Evolutionary conservation across 2,888 invertebrate species (phyloP), one percentile per base, ranked within the genome.

Genomic region (Ischnus inquisitorius): DNA sequence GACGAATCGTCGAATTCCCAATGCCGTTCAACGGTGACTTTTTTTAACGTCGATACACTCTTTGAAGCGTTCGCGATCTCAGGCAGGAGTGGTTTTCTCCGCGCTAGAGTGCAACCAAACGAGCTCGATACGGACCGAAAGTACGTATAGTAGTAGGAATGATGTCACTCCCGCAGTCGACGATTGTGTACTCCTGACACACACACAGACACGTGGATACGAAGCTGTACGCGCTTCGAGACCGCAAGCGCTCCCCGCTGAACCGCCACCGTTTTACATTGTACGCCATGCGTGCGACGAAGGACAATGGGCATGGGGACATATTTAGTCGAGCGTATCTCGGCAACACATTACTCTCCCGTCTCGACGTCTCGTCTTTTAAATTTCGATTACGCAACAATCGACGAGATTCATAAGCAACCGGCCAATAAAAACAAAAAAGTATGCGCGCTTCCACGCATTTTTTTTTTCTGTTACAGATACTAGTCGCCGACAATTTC

Each of bases 241-340:
- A 75, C 62, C 51, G 60, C 75, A 39, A 57, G 71, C 65, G 41
- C 28, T 60, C 60, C 46, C 16, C 79, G 43, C 62, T 46, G 43
- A 14, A 28, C 46, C 16, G 67, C 67, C 28, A 16, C 62, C 62
- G 39, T 72, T 39, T 48, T 69, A 71, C 83, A 51, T 64, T 60
- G 28, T 25, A 39, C 43, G 41, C 69, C 39, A 62, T 28, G 46
- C 25, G 64, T 46, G 67, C 51, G 71, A 34, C 86, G 86, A 89
- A 88, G 89, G 89, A 91, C 90, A 91, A 91, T 90, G 80, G 84
- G 79, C 88, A 85, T 83, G 85, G 85, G 88, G 88, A 87, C 85
- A 86, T 87, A 88, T 88, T 79, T 84, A 89, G 79, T 86, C 88
- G 86, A 88, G 88, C 90, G 87, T 87, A 65, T 87, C 85, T 85